Conservation (phyloP, 2,113 vertebrate species). For the Chascanopsetta lugubris region DNA sequence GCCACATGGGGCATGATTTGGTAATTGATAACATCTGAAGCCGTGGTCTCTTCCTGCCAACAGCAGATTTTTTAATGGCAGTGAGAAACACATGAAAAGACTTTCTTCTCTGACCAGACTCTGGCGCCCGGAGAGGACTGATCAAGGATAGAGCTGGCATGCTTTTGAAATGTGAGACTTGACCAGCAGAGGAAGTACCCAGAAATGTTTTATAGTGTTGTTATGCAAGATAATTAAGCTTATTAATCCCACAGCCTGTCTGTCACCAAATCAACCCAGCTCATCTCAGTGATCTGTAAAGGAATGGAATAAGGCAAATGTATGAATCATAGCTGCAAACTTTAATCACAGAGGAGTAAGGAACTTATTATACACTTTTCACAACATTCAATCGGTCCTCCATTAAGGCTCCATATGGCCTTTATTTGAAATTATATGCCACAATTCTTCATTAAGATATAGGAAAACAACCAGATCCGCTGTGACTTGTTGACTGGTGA, state of each 20-base stretch:
- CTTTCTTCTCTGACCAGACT: slow-evolving; percentile 35
- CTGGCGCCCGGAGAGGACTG: slow-evolving; percentile 15
- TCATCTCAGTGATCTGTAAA: not conserved
- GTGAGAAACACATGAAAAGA: slow-evolving; percentile 43
- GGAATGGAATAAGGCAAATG: not conserved
- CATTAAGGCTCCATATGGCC: no score
- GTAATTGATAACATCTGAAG: slow-evolving; percentile 47
- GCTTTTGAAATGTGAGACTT: slow-evolving; percentile 4
- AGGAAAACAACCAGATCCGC: no score
- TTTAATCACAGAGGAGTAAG: no score
- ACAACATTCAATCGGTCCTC: no score
- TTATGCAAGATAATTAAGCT: not conserved
- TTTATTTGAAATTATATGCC: no score
- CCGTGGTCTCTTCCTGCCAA: slow-evolving; percentile 43
- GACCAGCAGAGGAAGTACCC: not conserved
- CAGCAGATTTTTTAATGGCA: slow-evolving; percentile 35
- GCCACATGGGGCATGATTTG: slow-evolving; percentile 52
- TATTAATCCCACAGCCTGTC: not conserved
- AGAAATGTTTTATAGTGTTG: not conserved
- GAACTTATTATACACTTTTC: no score
- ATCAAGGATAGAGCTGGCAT: slow-evolving; percentile 13
- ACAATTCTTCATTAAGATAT: no score
- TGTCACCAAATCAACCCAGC: no score
- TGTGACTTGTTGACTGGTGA: no score
- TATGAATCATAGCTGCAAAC: no score